Percentiles rank a stretch among this genome's conserved stretches.
Conservation (phyloP, 2,113 vertebrate genomes). For the Microcebus murinus region DNA sequence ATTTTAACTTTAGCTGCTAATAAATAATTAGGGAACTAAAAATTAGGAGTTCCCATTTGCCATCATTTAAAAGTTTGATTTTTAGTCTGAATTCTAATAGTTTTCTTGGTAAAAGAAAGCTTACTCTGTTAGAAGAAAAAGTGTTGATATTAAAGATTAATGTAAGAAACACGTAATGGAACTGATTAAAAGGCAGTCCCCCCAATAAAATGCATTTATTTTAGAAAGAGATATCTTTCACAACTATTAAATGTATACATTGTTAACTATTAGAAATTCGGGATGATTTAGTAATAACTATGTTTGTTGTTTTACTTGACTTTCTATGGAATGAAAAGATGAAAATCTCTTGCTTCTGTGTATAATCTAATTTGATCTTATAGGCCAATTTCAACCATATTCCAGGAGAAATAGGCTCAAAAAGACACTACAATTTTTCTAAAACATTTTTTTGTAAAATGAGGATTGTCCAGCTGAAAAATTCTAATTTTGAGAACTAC, state of each 20-base stretch:
- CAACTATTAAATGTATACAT: background rate
- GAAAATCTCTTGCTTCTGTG: background rate
- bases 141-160: slow-evolving; percentile 28
- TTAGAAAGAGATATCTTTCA: background rate
- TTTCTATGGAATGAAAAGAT: background rate
- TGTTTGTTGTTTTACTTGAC: background rate
- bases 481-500: slow-evolving; percentile 5
- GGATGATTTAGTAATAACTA: background rate
- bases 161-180: background rate
- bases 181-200: background rate
- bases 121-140: background rate
- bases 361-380: slow-evolving; percentile 23
- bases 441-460: background rate
- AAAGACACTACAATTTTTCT: background rate
- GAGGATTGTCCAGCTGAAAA: background rate
- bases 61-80: slow-evolving; percentile 12
- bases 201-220: background rate
- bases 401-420: background rate
- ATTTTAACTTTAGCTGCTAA: slow-evolving; percentile 16
- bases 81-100: background rate
- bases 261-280: background rate
- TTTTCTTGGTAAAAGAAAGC: background rate
- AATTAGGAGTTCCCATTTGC: background rate
- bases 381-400: background rate
- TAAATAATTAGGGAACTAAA: background rate